A percentile compares a stretch with the other conserved stretches of the same genome.
These are phyloP conservation scores for Smutsia gigantea DNA, from an alignment of 2,797 vertebrate species.

Conservation along the genomic window DNA sequence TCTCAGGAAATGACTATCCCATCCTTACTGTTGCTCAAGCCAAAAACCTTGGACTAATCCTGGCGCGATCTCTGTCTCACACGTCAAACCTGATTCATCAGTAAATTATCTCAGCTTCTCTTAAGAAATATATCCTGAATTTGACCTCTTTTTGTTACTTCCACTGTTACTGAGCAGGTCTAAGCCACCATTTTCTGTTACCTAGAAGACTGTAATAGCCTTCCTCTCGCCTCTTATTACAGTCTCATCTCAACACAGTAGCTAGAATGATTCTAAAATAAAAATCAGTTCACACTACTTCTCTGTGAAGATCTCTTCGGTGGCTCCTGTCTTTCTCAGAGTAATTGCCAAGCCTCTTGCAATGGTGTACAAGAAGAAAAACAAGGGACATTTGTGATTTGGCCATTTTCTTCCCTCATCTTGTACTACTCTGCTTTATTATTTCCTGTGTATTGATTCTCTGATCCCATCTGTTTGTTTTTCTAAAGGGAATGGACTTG, in stretches of 20 bases:
- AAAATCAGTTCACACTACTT: not conserved
- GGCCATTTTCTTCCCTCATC: not conserved
- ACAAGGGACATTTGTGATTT: not conserved
- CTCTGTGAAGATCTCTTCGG: not conserved
- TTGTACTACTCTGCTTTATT: not conserved
- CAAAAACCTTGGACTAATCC: not conserved
- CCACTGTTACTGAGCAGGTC: not conserved
- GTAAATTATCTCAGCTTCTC: not conserved
- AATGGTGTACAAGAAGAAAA: not conserved
- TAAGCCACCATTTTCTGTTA: not conserved
- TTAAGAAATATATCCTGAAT: not conserved
- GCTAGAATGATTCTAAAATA: not conserved
- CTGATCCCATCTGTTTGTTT: not conserved
- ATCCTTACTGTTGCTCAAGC: not conserved
- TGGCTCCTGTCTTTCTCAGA: not conserved
- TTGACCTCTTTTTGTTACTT: not conserved
- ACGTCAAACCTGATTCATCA: not conserved
- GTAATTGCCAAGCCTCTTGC: not conserved
- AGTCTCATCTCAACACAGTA: not conserved
- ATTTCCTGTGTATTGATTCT: not conserved
- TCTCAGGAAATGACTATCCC: not conserved
- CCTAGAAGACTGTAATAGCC: not conserved
- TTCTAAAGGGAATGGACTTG: not conserved
- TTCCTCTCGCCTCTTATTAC: not conserved
- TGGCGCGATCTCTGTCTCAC: not conserved